These are phyloP conservation scores for Tromatobia lineatoria DNA, from an alignment of 2,888 invertebrate genomes.

Conservation along the genomic window DNA sequence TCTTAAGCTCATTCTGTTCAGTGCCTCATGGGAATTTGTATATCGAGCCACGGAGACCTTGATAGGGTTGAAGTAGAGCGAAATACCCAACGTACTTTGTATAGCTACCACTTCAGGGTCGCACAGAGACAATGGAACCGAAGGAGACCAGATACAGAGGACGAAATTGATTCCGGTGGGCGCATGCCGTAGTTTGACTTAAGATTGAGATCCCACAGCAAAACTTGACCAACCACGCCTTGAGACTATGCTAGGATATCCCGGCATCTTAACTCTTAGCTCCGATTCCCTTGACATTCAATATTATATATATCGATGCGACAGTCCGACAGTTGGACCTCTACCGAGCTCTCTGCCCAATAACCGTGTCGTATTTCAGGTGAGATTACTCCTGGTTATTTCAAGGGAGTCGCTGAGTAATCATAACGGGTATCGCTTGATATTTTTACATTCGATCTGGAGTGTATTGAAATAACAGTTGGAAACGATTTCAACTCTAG, in stretches of 20 bases:
- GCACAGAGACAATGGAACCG: slow-evolving; percentile 29
- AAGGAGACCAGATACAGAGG: slow-evolving; percentile 27
- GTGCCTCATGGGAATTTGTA: not conserved
- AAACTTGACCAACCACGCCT: slow-evolving; percentile 68
- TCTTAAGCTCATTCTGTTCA: not conserved
- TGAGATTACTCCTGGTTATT: slow-evolving; percentile 13
- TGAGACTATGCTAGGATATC: slow-evolving; percentile 73
- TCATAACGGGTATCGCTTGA: not conserved
- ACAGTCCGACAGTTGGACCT: slow-evolving; percentile 8
- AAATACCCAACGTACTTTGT: not conserved
- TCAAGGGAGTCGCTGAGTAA: slow-evolving; percentile 29
- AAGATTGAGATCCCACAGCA: slow-evolving; percentile 67
- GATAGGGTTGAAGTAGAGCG: not conserved
- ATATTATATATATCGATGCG: slow-evolving; percentile 51
- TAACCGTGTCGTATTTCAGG: slow-evolving; percentile 13
- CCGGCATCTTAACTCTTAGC: slow-evolving; percentile 68
- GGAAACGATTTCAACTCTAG: not conserved
- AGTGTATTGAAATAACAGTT: not conserved
- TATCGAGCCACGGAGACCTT: not conserved
- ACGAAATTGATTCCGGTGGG: slow-evolving; percentile 79
- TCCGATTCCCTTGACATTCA: slow-evolving; percentile 59
- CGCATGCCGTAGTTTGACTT: slow-evolving; percentile 74
- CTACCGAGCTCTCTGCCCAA: not conserved
- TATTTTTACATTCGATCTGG: not conserved
- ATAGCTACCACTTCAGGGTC: slow-evolving; percentile 22